Conservation (phyloP, 2,113 vertebrate genomes). For the Pangasianodon hypophthalmus region DNA sequence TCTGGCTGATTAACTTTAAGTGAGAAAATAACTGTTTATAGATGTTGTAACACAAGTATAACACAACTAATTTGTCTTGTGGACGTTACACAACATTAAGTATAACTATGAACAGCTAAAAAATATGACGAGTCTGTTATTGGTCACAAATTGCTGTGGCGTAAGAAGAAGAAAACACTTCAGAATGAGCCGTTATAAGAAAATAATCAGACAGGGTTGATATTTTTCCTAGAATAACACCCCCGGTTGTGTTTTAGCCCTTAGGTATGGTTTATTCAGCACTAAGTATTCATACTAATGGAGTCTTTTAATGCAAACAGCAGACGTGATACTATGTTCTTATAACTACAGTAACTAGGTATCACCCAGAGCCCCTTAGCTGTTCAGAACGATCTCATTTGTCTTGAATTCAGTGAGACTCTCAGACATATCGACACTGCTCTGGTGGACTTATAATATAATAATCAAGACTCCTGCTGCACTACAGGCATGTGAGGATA, state of each 20-base stretch:
- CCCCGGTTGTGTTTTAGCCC: not conserved
- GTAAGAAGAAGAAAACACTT: not conserved
- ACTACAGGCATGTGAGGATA: conserved; percentile 79
- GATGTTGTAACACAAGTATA: not conserved
- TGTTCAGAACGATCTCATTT: too few species aligned
- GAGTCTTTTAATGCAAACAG: not conserved
- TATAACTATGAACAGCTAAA: not conserved
- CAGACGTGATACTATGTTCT: not conserved
- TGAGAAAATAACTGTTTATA: not conserved
- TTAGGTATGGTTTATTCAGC: not conserved
- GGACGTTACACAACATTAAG: not conserved
- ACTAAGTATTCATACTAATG: not conserved
- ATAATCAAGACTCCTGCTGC: not conserved
- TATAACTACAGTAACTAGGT: not conserved
- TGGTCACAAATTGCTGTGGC: not conserved
- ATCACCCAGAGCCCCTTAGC: not conserved
- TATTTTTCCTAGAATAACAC: not conserved
- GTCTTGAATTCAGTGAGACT: not conserved
- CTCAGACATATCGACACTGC: not conserved
- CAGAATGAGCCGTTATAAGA: not conserved
- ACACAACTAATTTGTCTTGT: not conserved
- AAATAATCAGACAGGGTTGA: not conserved
- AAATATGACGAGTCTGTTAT: not conserved
- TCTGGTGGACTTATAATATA: not conserved
- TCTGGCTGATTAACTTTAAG: not conserved